A percentile compares a stretch with the other conserved stretches of the same genome.
phyloP scores from a whole-genome alignment of 2,888 invertebrate genomes.

The Melanophora roralis region DNA sequence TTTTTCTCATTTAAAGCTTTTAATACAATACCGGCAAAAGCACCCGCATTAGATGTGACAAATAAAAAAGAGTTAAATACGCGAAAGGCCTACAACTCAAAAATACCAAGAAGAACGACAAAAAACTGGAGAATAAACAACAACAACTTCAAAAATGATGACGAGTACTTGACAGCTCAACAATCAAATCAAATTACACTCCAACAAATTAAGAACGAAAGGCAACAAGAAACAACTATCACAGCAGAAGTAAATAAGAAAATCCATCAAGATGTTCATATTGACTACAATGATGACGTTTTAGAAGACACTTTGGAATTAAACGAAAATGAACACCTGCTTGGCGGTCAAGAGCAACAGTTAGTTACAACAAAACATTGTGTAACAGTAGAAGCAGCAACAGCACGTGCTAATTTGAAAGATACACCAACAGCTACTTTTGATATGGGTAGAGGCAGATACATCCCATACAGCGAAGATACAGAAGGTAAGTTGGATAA shows the following conservation, averaged over 20 bases:
- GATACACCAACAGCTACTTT: constrained; percentile 36
- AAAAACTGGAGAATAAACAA: not conserved
- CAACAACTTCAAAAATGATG: constrained; percentile 22
- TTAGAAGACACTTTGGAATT: constrained; percentile 18
- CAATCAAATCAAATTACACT: constrained; percentile 63
- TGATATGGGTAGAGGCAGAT: not conserved
- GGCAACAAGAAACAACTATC: constrained; percentile 3
- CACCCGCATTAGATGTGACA: constrained; percentile 1
- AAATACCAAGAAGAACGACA: not conserved
- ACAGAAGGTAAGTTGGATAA: constrained; percentile 42
- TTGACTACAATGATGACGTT: constrained; percentile 9
- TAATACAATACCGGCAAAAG: not conserved
- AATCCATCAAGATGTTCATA: not conserved
- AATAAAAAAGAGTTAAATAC: constrained; percentile 39
- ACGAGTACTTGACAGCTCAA: constrained; percentile 59
- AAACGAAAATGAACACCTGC: constrained; percentile 61
- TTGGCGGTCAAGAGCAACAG: constrained; percentile 60
- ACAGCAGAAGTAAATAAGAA: constrained; percentile 18
- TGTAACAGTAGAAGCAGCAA: constrained; percentile 33
- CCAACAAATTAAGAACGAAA: constrained; percentile 53
- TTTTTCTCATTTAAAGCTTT: constrained; percentile 10
- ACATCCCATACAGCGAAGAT: constrained; percentile 1
- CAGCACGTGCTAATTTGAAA: constrained; percentile 52
- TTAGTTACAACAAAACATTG: constrained; percentile 5
- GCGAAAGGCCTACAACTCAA: constrained; percentile 35